Conservation (phyloP, 2,797 vertebrate species). For the Pangasius macronema region DNA sequence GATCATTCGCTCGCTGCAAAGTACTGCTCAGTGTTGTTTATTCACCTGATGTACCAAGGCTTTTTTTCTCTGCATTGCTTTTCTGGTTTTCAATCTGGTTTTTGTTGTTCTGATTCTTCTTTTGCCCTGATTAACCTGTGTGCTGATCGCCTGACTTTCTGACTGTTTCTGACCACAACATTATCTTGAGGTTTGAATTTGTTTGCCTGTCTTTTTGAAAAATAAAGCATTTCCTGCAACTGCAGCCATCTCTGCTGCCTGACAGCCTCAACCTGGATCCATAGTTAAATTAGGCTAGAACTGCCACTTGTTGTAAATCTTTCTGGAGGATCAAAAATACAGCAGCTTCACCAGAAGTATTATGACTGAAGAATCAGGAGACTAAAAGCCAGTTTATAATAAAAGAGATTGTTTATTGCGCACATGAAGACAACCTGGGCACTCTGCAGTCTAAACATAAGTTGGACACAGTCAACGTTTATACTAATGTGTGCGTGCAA, state of each 20-base stretch:
- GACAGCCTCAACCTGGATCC: not conserved
- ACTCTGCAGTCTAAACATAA: no score
- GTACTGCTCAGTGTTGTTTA: not conserved
- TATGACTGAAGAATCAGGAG: no score
- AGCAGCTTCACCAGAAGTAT: no score
- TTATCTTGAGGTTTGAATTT: not conserved
- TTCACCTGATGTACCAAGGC: not conserved
- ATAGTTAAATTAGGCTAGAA: not conserved
- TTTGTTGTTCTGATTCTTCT: not conserved
- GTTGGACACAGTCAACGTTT: no score
- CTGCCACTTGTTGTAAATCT: no score
- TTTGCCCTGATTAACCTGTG: not conserved
- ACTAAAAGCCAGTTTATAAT: no score
- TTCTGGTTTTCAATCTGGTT: not conserved
- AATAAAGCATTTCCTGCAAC: not conserved
- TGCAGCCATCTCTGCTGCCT: not conserved
- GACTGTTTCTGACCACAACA: not conserved
- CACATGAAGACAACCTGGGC: no score
- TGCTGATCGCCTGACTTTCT: not conserved
- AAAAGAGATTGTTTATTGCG: no score
- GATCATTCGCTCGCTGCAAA: not conserved
- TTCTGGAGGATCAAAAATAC: no score
- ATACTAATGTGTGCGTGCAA: no score
- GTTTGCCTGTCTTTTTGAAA: not conserved
- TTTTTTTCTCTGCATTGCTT: not conserved